Conservation (phyloP, 2,888 invertebrate species). For the Drosophila barbarae region DNA sequence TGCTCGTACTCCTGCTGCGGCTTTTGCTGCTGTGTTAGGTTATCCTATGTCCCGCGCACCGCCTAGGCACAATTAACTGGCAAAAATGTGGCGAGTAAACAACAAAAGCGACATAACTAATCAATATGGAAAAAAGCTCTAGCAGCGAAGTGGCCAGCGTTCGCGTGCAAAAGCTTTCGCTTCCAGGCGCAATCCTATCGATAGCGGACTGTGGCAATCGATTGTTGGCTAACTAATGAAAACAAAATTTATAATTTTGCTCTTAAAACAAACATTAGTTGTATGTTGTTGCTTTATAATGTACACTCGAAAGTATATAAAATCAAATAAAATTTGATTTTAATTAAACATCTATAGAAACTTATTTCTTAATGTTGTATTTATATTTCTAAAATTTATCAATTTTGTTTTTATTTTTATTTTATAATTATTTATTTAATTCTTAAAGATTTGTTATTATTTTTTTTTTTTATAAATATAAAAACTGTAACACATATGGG, state of each 20-base stretch:
- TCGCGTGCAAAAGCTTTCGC: constrained; percentile 13
- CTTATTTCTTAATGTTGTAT: background rate
- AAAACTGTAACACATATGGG: background rate
- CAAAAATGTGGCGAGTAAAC: constrained; percentile 77
- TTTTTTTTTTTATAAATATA: background rate
- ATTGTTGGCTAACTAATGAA: background rate
- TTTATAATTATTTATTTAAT: background rate
- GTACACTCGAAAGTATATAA: background rate
- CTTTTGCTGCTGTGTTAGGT: too few relatives aligned
- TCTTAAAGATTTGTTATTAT: too few relatives aligned
- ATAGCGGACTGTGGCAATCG: background rate
- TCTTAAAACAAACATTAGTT: too few relatives aligned
- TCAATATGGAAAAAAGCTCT: constrained; percentile 78
- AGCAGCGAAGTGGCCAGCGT: constrained; percentile 10
- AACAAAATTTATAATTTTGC: too few relatives aligned
- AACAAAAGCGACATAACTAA: constrained; percentile 79
- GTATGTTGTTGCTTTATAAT: too few relatives aligned
- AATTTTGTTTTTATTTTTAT: background rate
- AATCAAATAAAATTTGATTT: background rate
- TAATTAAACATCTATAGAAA: background rate
- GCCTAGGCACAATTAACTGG: constrained; percentile 65
- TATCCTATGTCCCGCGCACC: constrained; percentile 49
- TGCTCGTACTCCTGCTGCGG: background rate
- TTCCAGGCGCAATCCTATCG: constrained; percentile 5
- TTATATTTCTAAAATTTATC: too few relatives aligned